Base-by-base conservation (phyloP, 2,797 vertebrate species). In the Gallinago stenura region DNA sequence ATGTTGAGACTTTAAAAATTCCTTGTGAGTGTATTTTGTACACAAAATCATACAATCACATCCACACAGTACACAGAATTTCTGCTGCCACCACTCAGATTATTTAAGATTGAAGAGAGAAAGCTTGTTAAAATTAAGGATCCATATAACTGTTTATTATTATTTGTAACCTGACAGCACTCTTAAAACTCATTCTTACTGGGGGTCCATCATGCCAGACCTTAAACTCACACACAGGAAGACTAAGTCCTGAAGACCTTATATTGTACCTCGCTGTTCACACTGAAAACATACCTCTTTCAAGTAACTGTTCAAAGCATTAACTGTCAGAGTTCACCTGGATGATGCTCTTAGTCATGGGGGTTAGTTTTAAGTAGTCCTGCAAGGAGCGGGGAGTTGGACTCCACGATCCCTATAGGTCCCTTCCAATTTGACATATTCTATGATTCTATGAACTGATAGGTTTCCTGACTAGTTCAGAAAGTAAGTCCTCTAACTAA, bases 1-100 rank as follows among this genome's bases (percentile, higher is more conserved):
- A 96, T 58, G 83, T 8, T 48, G 64, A 78, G 78, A 96, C 58
- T 95, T 90, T 61, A 89, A 90, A 92, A 96, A 87, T 89, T 90
- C 85, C 82, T 75, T 73, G 51, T 73, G 83, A 75, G 87, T 18
- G 17, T 31, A 73, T 79, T 94, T 93, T 90, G 81, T 94, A 85
- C 81, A 93, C 88, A 92, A 76, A 96, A 84, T 77, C 87, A 77
- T 19, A 66, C 73, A 80, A 30, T 88, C 80, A 68, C 21, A 89
- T 53, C 57, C 50, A 57, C 56, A 48, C 1, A 65, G 72, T 21
- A 71, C 26, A 26, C 56, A 81, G 85, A 70, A 87, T 84, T 89
- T 71, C 81, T 82, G 70, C 66, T 84, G 51, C 48, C 62, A 83
- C 41, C 41, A 15, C 43, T 76, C 33, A 30, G 30, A 80, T 61